phyloP scores from a whole-genome alignment of 1,140 invertebrate genomes.

The Scaptomyza montana region DNA sequence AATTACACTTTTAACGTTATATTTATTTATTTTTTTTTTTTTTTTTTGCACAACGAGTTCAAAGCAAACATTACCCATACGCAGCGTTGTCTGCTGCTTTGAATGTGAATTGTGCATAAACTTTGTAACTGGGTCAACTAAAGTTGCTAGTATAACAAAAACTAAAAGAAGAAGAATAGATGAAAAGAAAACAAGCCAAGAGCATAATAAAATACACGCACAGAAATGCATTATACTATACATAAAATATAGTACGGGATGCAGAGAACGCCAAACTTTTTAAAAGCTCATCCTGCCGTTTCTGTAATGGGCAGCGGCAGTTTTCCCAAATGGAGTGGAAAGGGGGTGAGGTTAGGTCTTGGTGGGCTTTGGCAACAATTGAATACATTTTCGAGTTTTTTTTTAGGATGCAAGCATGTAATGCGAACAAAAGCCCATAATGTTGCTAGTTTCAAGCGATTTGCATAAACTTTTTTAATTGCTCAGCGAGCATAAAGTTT shows the following conservation, averaged over 20 bases:
- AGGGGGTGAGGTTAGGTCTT: background rate
- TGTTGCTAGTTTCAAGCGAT: conserved; percentile 51
- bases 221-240: conserved; percentile 10
- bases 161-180: background rate
- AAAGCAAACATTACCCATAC: conserved; percentile 69
- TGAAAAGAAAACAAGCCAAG: conserved; percentile 18
- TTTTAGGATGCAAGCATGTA: conserved; percentile 37
- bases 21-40: too few species aligned
- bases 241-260: background rate
- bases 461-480: conserved; percentile 65
- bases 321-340: conserved; percentile 10
- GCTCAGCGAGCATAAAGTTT: conserved; percentile 25
- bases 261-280: conserved; percentile 23
- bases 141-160: conserved; percentile 27
- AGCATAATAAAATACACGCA: conserved; percentile 29
- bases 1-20: conserved; percentile 12
- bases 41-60: conserved; percentile 37
- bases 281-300: conserved; percentile 31
- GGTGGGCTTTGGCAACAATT: conserved; percentile 40
- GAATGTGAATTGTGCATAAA: conserved; percentile 48
- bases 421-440: conserved; percentile 40
- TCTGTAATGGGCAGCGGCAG: conserved; percentile 19
- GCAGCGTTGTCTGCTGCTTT: conserved; percentile 62
- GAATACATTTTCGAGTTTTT: conserved; percentile 49
- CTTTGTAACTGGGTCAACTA: conserved; percentile 50